A percentile compares a stretch with the other conserved stretches of the same genome.
These are phyloP conservation scores for Marcusenius ussheri DNA, from an alignment of 2,113 vertebrate species.

Conservation along the genomic window DNA sequence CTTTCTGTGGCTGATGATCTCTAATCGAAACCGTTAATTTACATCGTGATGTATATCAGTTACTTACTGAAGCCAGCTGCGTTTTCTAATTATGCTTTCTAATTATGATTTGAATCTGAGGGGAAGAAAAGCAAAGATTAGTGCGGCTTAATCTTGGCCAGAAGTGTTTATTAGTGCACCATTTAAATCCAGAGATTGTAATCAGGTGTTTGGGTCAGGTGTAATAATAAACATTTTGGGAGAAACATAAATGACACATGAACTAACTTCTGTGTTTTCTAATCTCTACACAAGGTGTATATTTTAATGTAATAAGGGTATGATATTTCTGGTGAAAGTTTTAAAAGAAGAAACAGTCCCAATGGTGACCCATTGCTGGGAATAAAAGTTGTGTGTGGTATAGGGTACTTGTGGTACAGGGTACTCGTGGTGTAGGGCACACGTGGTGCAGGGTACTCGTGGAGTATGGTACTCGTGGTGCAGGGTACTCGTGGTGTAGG, in stretches of 20 bases:
- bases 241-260: background rate
- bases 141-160: background rate
- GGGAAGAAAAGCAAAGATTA: background rate
- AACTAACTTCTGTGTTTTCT: background rate
- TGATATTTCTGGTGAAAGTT: background rate
- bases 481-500: no score
- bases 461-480: no score
- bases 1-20: background rate
- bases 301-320: background rate
- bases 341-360: background rate
- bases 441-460: no score
- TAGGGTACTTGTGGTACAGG: background rate
- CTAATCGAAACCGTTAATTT: background rate
- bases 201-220: background rate
- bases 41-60: background rate
- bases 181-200: background rate
- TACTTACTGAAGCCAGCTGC: background rate
- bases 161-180: background rate
- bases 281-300: background rate
- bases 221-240: background rate
- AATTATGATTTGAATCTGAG: conserved; percentile 3
- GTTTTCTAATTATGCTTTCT: background rate
- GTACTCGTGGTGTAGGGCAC: no score
- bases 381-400: background rate
- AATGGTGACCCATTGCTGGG: background rate